Evolutionary conservation across 2,113 vertebrate genomes (phyloP), one percentile per base, ranked within the genome.

Genomic region (Gallinago paraguaiae): DNA sequence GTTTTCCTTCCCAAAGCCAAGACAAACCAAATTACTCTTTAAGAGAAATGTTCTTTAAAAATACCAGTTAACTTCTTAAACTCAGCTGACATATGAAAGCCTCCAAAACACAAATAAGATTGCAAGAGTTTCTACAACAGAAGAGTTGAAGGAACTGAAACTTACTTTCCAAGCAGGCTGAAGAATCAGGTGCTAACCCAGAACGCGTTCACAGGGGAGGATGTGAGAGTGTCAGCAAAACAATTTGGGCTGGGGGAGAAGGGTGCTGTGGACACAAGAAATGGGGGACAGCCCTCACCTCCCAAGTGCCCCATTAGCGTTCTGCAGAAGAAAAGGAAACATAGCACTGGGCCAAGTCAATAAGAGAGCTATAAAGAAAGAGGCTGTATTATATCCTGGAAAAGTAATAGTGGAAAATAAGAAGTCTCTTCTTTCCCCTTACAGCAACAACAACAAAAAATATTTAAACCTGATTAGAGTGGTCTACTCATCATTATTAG

Each of bases 211-310:
- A 39, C 14, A 39, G 24, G 72, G 25, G 5, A 87, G 41, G 24
- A 69, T 31, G 63, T 31, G 37, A 79, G 48, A 76, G 7, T 4
- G 60, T 23, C 33, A 46, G 11, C 11, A 50, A 83, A 94, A 53
- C 17, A 24, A 27, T 28, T 13, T 43, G 65, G 72, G 24, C 54
- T 50, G 64, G 33, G 22, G 19, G 12, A 80, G 45, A 81, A 84
- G 64, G 59, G 64, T 31, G 37, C 46, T 33, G 16, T 3, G 30
- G 71, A 13, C 41, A 63, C 22, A 50, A 75, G 64, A 35, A 83
- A 39, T 0, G 0, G 18, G 22, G 25, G 41, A 17, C 28, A 69
- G 50, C 5, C 2, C 56, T 74, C 51, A 63, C 27, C 72, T n/a
- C 57, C 46, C 39, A 69, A 86, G 28, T 57, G 77, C 23, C 53